phyloP scores from a whole-genome alignment of 1,140 invertebrate genomes.

The Sinella curviseta region DNA sequence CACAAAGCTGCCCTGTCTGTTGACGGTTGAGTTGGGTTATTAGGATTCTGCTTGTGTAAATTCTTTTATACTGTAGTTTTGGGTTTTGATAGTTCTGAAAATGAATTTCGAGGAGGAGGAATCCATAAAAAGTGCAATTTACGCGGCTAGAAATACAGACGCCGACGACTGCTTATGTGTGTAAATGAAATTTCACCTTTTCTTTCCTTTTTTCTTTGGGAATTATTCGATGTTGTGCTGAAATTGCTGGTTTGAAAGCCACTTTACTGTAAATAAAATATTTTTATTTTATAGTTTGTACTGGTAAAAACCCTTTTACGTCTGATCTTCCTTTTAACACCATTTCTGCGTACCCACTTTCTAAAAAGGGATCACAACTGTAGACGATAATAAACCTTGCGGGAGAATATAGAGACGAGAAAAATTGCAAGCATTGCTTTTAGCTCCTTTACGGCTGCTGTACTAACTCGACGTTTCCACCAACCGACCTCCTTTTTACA shows the following conservation, averaged over 20 bases:
- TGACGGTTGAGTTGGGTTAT: too few species aligned
- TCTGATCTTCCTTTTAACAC: too few species aligned
- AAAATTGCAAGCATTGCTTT: background rate
- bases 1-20: too few species aligned
- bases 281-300: too few species aligned
- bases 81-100: too few species aligned
- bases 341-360: too few species aligned
- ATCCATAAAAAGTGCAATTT: slow-evolving; percentile 2
- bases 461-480: too few species aligned
- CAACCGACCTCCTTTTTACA: too few species aligned
- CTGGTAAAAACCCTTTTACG: too few species aligned
- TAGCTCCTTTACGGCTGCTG: background rate
- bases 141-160: background rate
- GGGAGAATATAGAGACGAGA: too few species aligned
- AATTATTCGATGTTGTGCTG: background rate
- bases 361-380: background rate
- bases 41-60: background rate
- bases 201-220: background rate
- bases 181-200: background rate
- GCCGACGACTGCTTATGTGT: too few species aligned
- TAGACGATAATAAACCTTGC: background rate
- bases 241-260: background rate
- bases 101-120: background rate
- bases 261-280: slow-evolving; percentile 1
- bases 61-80: background rate